phyloP scores from a whole-genome alignment of 2,888 invertebrate species.

The Heteromyza rotundicornis region DNA sequence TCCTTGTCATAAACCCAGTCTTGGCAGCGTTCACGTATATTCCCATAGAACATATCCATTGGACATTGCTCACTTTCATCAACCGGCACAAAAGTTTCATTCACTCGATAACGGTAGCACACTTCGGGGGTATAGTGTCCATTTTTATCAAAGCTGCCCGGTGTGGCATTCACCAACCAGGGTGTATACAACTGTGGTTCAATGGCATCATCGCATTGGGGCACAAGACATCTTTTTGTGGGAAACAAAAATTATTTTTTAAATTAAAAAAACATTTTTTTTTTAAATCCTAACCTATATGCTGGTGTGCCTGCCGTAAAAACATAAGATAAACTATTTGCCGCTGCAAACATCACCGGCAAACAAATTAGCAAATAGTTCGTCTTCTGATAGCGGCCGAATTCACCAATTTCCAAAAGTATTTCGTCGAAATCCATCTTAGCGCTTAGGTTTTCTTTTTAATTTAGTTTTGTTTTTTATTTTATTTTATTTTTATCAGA shows the following conservation, averaged over 20 bases:
- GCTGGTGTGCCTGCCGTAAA: slow-evolving; percentile 69
- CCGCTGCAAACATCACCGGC: slow-evolving; percentile 68
- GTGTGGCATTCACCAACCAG: slow-evolving; percentile 66
- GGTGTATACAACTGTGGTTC: slow-evolving; percentile 41
- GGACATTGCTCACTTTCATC: slow-evolving; percentile 40
- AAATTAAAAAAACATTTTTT: background rate
- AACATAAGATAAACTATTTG: slow-evolving; percentile 69
- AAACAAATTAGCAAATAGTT: slow-evolving; percentile 67
- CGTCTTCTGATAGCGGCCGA: slow-evolving; percentile 67
- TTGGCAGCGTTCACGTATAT: slow-evolving; percentile 60
- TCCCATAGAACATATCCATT: slow-evolving; percentile 55
- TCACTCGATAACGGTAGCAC: slow-evolving; percentile 48
- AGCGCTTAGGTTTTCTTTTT: no score
- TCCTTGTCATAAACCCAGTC: slow-evolving; percentile 65
- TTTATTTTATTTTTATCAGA: no score
- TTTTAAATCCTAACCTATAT: slow-evolving; percentile 63
- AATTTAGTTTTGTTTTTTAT: no score
- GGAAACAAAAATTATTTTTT: background rate
- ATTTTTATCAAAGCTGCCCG: slow-evolving; percentile 51
- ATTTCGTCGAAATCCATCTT: slow-evolving; percentile 70
- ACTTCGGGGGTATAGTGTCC: slow-evolving; percentile 53
- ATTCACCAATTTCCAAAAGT: slow-evolving; percentile 68
- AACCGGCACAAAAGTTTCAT: slow-evolving; percentile 24
- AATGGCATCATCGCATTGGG: slow-evolving; percentile 64
- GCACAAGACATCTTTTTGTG: slow-evolving; percentile 65